These are phyloP conservation scores for Selenia dentaria DNA, from an alignment of 2,888 invertebrate species.

Conservation along the genomic window DNA sequence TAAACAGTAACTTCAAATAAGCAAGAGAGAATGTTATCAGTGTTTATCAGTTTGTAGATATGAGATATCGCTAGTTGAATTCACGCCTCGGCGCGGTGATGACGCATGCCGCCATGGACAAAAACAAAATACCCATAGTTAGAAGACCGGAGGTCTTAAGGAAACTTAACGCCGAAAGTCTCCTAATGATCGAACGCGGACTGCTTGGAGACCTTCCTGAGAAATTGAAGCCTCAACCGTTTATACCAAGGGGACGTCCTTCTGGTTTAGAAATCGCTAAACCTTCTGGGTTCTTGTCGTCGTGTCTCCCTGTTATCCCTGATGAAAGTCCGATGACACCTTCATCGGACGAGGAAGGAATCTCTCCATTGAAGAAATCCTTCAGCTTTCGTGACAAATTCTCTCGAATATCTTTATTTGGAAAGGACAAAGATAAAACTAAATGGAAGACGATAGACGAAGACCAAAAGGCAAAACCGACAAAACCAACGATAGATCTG, in stretches of 20 bases:
- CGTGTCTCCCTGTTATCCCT: conserved; percentile 59
- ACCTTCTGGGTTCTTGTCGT: conserved; percentile 69
- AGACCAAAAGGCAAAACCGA: conserved; percentile 38
- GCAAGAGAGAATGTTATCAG: conserved; percentile 54
- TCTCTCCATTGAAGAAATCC: conserved; percentile 67
- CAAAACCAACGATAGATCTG: conserved; percentile 21
- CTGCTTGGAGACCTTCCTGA: conserved; percentile 70
- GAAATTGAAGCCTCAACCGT: conserved; percentile 63
- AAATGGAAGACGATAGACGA: conserved; percentile 63
- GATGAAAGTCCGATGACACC: conserved; percentile 52
- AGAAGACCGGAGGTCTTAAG: conserved; percentile 66
- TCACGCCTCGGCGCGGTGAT: conserved; percentile 56
- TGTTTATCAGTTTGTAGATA: conserved; percentile 66
- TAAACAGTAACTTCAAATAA: conserved; percentile 30
- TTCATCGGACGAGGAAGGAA: conserved; percentile 56
- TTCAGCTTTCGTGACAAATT: conserved; percentile 75
- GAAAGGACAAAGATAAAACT: conserved; percentile 59
- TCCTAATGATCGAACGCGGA: conserved; percentile 71
- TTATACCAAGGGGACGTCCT: conserved; percentile 61
- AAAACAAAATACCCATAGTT: conserved; percentile 55
- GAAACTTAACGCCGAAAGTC: conserved; percentile 69
- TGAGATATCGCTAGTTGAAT: conserved; percentile 58
- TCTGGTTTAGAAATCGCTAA: conserved; percentile 70
- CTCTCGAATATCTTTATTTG: conserved; percentile 65
- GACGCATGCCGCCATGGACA: conserved; percentile 70